Percentiles rank a stretch among this genome's conserved stretches.
These are phyloP conservation scores for Orientallactaga bullata DNA, from an alignment of 2,113 vertebrate species.

Conservation along the genomic window DNA sequence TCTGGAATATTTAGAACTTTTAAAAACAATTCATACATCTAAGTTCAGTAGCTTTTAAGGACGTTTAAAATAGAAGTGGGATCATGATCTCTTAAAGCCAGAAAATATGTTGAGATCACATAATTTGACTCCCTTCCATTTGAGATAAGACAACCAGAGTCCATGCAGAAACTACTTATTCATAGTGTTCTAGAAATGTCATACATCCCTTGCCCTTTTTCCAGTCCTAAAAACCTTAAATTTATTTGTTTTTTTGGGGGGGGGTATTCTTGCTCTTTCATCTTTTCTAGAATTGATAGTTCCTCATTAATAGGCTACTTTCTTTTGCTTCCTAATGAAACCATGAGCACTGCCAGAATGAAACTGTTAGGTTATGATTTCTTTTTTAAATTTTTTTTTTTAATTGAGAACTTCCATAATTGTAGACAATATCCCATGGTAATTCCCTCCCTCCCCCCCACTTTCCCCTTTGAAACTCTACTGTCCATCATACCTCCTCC, in stretches of 20 bases:
- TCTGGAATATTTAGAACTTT: conserved; percentile 16
- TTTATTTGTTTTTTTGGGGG: background rate
- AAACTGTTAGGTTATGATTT: background rate
- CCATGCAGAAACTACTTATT: background rate
- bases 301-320: background rate
- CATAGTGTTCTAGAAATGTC: background rate
- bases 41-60: background rate
- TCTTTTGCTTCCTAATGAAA: background rate
- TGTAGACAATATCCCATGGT: too few relatives aligned
- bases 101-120: background rate
- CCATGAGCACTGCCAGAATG: background rate
- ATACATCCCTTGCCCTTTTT: background rate
- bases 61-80: conserved; percentile 41
- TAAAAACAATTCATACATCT: conserved; percentile 32
- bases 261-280: background rate
- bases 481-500: too few relatives aligned
- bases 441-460: too few relatives aligned
- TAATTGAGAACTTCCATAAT: too few relatives aligned
- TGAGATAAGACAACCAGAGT: background rate
- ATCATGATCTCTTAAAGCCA: background rate
- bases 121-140: background rate
- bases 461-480: too few relatives aligned
- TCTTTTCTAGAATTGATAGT: conserved; percentile 40
- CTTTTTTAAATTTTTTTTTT: too few relatives aligned
- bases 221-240: background rate